Base-by-base conservation (phyloP, 2,797 vertebrate genomes). In the Valencia hispanica region DNA sequence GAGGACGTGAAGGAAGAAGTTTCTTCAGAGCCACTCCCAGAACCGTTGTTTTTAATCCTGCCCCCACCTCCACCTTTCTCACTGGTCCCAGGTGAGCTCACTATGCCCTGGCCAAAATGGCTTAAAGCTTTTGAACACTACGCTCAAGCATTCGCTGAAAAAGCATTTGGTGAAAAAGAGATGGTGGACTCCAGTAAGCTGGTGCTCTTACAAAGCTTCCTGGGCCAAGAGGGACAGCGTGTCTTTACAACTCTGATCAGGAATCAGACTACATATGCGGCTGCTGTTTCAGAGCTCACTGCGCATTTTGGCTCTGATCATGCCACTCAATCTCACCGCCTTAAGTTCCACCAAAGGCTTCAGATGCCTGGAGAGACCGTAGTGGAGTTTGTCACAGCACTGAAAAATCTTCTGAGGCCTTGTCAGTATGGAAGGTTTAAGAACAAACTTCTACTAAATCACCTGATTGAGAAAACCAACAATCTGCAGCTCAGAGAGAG, bases 21-120 rank as follows among this genome's bases (percentile, higher is more conserved):
- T 3, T 72, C 41, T 1, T 51, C 18, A 5, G 86, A 86, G 74
- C 55, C 30, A 0, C 82, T 88, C 0, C 86, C 91, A 14, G 84
- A 93, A 75, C 92, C 91, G 0, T 77, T 93, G 2, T 84, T 94
- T 0, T 82, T 93, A n/a, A 93, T 94, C 76, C 72, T 90, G 43
- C 87, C 92, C 17, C 89, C 91, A 0, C 93, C 92, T 6, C 89
- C 92, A 0, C 79, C 91, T 32, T 93, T 91, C 84, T 43, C 94
- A 1, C 75, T 88, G 0, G 68, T 32, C 9, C 75, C 88, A 0
- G 89, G 90, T 5, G 70, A 88, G 12, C 90, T 90, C 0, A 18
- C 70, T 47, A 88, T 90, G 76, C 48, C 75, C 7, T 94, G 93
- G 93, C 77, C 78, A 4, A 91, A 85, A 72, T 94, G 93, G 93